These are phyloP conservation scores for Pachyramphus minor DNA, from an alignment of 2,113 vertebrate genomes.

Conservation along the genomic window DNA sequence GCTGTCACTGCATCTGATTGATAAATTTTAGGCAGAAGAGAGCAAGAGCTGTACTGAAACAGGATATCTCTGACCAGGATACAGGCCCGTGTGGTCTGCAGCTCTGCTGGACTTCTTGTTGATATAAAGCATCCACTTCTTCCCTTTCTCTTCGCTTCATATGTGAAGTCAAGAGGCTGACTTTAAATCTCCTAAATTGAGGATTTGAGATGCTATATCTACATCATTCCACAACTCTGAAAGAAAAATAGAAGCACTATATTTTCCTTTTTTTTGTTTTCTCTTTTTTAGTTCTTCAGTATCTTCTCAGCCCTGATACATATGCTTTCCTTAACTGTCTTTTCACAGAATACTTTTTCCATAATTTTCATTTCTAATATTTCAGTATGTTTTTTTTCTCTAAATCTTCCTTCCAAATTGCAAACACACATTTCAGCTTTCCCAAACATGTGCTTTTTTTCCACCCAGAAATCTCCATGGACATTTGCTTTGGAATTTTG, in stretches of 20 bases:
- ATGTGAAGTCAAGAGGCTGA: background rate
- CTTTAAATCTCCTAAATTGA: background rate
- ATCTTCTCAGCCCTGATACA: background rate
- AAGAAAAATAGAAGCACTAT: background rate
- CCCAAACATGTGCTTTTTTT: background rate
- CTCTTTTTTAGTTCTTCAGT: background rate
- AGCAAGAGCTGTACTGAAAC: background rate
- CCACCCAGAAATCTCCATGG: background rate
- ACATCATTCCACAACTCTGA: background rate
- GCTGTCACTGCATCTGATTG: background rate
- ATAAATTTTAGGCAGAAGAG: background rate
- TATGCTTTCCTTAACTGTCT: background rate
- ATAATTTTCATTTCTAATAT: background rate
- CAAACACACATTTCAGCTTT: background rate
- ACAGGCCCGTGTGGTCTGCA: rapidly evolving
- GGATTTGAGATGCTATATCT: background rate
- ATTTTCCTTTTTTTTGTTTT: background rate
- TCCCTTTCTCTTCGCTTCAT: background rate
- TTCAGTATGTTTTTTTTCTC: background rate
- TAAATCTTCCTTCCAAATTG: background rate
- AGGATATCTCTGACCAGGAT: background rate
- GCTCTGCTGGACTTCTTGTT: background rate
- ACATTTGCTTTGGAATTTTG: background rate
- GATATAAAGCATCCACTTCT: background rate
- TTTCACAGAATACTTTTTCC: background rate